phyloP scores from a whole-genome alignment of 2,888 invertebrate genomes.

The Harpalus rubripes region DNA sequence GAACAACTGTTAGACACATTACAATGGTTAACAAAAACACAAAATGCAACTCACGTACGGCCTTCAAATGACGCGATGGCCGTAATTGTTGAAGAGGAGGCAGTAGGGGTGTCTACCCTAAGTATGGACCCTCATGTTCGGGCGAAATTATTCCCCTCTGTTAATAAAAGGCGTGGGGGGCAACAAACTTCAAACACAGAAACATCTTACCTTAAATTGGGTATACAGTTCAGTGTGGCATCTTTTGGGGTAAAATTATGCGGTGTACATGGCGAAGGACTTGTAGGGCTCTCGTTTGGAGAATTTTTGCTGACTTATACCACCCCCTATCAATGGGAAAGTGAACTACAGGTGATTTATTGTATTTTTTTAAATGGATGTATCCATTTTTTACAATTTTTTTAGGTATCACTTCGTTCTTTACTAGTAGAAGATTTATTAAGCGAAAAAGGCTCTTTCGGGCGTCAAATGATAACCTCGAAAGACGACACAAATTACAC shows the following conservation, averaged over 20 bases:
- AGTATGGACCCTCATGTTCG: slow-evolving; percentile 83
- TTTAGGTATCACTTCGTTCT: slow-evolving; percentile 88
- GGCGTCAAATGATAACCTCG: slow-evolving; percentile 88
- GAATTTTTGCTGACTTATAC: slow-evolving; percentile 90
- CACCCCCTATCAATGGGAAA: slow-evolving; percentile 84
- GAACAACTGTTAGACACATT: slow-evolving; percentile 91
- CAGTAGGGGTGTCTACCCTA: slow-evolving; percentile 77
- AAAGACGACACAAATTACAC: not conserved
- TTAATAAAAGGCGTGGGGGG: slow-evolving; percentile 63
- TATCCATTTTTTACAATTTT: slow-evolving; percentile 52
- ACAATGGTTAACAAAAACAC: slow-evolving; percentile 74
- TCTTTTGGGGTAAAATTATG: slow-evolving; percentile 87
- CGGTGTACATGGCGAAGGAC: slow-evolving; percentile 83
- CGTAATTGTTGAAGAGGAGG: slow-evolving; percentile 49
- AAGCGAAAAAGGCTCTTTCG: slow-evolving; percentile 84
- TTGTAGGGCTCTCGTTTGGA: slow-evolving; percentile 92
- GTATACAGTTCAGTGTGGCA: slow-evolving; percentile 84
- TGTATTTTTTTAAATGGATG: too few relatives aligned
- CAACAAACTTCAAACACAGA: slow-evolving; percentile 1
- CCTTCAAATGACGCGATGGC: slow-evolving; percentile 70
- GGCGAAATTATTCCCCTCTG: slow-evolving; percentile 78
- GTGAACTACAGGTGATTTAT: slow-evolving; percentile 83
- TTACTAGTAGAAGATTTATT: slow-evolving; percentile 94
- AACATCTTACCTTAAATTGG: slow-evolving; percentile 72
- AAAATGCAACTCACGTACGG: too few relatives aligned